Base-by-base conservation (phyloP, 2,113 vertebrate genomes). In the Clarias batrachus region DNA sequence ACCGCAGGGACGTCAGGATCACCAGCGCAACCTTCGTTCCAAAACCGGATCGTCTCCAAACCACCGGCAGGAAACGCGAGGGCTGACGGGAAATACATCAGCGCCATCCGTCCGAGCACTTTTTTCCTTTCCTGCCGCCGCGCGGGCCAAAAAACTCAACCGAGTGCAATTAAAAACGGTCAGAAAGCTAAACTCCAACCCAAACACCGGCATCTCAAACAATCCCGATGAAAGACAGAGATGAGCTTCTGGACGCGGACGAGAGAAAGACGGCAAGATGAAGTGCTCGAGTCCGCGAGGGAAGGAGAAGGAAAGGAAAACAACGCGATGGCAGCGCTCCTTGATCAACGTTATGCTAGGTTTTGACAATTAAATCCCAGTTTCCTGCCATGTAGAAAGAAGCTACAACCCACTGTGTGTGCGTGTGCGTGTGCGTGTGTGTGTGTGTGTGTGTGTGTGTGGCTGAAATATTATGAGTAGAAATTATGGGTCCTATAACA, bases 331-430 rank as follows among this genome's bases (percentile, higher is more conserved):
- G 52, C 84, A 88, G 66, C 25, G 68, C 87, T 68, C 52, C 63
- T 83, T 87, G 60, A 91, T 88, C 88, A 87, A 76, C 30, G 74
- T 87, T 56, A 63, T 79, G 65, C 81, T 68, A 63, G 82, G 74
- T 86, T 88, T 87, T 81, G 57, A 85, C 54, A 90, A 89, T 89
- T 87, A 91, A 92, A 90, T 82, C 30, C 86, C 60, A 81, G 90
- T 89, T 87, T 86, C 91, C 83, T 87, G 86, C 74, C 33, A 60
- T 60, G 83, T 86, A 88, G 88, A 85, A 13, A 5, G 76, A 56
- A 71, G 7, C 21, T 76, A n/a, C 37, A 76, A 60, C 23, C 37
- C n/a, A 79, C 71, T 57, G 54, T 27, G 48, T 27, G 48, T 81
- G 65, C 78, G 74, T 81, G 48, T 63, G 73, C 54, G 76, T n/a